Evolutionary conservation across 2,113 vertebrate genomes (phyloP).

Genomic region (Pseudorasbora parva): DNA sequence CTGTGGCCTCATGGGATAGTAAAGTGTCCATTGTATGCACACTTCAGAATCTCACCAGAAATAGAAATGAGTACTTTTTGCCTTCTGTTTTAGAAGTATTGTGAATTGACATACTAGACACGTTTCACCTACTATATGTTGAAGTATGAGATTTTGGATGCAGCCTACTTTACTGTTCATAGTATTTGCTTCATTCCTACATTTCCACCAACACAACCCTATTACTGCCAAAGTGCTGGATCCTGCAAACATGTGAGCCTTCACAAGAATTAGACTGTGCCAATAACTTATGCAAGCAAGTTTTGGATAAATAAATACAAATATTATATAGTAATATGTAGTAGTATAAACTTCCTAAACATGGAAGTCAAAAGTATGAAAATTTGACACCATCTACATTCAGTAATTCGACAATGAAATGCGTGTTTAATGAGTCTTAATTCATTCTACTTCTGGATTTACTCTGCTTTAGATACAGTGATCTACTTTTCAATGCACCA

Average conservation of each 20-base stretch:
- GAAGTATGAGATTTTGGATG: background rate
- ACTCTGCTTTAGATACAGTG: too few relatives aligned
- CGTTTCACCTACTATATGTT: background rate
- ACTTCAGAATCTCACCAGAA: too few relatives aligned
- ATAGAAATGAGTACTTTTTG: too few relatives aligned
- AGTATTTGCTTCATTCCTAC: background rate
- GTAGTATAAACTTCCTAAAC: too few relatives aligned
- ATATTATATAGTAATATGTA: too few relatives aligned
- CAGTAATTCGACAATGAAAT: background rate
- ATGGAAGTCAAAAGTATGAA: background rate
- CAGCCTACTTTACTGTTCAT: too few relatives aligned
- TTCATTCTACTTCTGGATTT: background rate
- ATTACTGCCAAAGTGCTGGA: background rate
- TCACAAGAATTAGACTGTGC: too few relatives aligned
- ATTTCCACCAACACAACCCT: background rate
- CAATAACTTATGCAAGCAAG: background rate
- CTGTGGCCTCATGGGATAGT: too few relatives aligned
- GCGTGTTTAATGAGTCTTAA: background rate
- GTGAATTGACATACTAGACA: too few relatives aligned
- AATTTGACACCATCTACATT: background rate
- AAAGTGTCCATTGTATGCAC: too few relatives aligned
- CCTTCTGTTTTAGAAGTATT: too few relatives aligned
- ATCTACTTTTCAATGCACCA: background rate
- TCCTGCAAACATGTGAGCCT: background rate
- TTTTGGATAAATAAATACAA: too few relatives aligned